phyloP scores from a whole-genome alignment of 1,140 invertebrate genomes.

The Sminthurinus signatus region DNA sequence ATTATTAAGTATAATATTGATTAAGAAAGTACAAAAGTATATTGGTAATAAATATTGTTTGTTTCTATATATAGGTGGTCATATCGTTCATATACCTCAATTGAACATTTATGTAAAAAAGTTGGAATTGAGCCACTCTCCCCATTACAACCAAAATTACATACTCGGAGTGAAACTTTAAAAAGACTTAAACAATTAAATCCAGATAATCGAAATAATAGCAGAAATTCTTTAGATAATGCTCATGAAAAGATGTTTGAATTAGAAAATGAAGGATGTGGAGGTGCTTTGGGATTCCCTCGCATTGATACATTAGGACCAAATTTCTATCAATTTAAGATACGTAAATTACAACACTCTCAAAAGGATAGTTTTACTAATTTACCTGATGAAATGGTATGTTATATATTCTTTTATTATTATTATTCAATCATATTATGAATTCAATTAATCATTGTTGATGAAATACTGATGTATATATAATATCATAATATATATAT shows the following conservation, averaged over 20 bases:
- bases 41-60: too few relatives aligned
- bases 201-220: neutral
- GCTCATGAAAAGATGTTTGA: conserved; percentile 1
- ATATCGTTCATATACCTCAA: too few relatives aligned
- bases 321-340: neutral
- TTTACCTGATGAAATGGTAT: conserved; percentile 38
- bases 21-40: too few relatives aligned
- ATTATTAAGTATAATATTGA: too few relatives aligned
- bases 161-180: neutral
- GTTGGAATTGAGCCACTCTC: conserved; percentile 2
- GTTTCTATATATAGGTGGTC: too few relatives aligned
- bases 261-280: neutral
- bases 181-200: neutral
- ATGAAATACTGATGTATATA: too few relatives aligned
- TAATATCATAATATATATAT: too few relatives aligned
- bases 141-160: neutral
- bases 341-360: neutral
- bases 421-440: too few relatives aligned
- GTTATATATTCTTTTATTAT: too few relatives aligned
- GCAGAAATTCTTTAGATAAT: neutral
- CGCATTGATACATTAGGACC: neutral
- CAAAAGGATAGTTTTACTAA: conserved; percentile 10
- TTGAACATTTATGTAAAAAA: neutral
- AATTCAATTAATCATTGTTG: too few relatives aligned
- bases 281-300: neutral